A percentile compares a stretch with the other conserved stretches of the same genome.
Evolutionary conservation across 92 coral and sea anemone genomes (phyloP).

Genomic region (Scolanthus callimorphus): DNA sequence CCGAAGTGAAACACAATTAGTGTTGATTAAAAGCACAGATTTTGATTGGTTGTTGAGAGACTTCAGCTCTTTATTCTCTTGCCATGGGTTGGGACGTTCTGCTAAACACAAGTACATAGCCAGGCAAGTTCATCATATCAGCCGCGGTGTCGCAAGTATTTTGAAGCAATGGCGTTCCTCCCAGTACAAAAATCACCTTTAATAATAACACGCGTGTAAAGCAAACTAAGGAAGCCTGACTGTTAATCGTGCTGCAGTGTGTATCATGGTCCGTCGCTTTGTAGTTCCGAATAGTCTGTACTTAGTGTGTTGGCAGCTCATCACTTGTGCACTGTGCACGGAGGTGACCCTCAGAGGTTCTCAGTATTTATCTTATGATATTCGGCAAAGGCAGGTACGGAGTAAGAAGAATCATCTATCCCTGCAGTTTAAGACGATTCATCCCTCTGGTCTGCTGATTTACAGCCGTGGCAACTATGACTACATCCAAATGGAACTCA

Average conservation of each 20-base stretch:
- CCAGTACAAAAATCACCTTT: no score
- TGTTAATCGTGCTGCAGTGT: not conserved
- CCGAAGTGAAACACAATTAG: slow-evolving; percentile 15
- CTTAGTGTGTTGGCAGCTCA: not conserved
- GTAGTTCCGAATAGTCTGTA: slow-evolving; percentile 10
- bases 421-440: slow-evolving; percentile 71
- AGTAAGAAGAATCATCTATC: slow-evolving; percentile 21
- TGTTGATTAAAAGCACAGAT: slow-evolving; percentile 8
- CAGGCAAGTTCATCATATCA: not conserved
- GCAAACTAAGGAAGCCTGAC: no score
- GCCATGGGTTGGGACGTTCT: not conserved
- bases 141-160: not conserved
- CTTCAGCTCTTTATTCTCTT: not conserved
- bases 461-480: slow-evolving; percentile 59
- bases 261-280: slow-evolving; percentile 1
- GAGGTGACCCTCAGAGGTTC: slow-evolving; percentile 46
- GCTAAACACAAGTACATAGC: not conserved
- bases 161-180: no score
- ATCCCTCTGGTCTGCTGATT: slow-evolving; percentile 73
- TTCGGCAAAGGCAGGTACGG: slow-evolving; percentile 2
- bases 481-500: slow-evolving; percentile 58
- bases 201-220: no score
- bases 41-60: slow-evolving; percentile 14
- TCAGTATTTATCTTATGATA: slow-evolving; percentile 35
- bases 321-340: slow-evolving; percentile 3